Percentiles rank a stretch among this genome's conserved stretches.
Conservation (phyloP, 2,888 invertebrate genomes). For the Phoronis australis region DNA sequence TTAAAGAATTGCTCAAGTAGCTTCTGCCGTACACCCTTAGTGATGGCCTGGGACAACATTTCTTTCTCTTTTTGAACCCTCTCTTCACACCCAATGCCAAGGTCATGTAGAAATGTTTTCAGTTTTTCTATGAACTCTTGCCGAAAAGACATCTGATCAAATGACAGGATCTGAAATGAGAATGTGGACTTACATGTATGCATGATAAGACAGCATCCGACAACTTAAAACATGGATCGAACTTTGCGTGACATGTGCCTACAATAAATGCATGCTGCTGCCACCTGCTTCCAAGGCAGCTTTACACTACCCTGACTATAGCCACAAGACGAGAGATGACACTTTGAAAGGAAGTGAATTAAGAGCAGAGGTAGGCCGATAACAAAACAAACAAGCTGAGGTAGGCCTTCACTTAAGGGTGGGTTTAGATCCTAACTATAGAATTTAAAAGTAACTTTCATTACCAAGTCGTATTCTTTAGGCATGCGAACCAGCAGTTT, state of each 20-base stretch:
- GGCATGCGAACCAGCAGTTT: slow-evolving; percentile 52
- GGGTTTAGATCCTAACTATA: too few relatives aligned
- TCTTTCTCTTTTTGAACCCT: slow-evolving; percentile 15
- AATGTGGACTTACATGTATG: too few relatives aligned
- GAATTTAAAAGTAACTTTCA: too few relatives aligned
- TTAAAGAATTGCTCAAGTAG: slow-evolving; percentile 59
- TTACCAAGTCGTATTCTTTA: slow-evolving; percentile 59
- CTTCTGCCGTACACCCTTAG: slow-evolving; percentile 55
- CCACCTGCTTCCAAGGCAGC: too few relatives aligned
- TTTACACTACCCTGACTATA: too few relatives aligned
- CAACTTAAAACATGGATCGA: not conserved
- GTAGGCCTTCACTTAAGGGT: too few relatives aligned
- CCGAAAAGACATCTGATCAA: slow-evolving; percentile 53
- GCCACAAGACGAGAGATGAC: too few relatives aligned
- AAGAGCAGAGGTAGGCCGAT: too few relatives aligned
- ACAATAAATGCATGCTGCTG: too few relatives aligned
- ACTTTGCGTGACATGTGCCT: not conserved
- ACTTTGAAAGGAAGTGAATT: too few relatives aligned
- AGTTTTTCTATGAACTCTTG: slow-evolving; percentile 50
- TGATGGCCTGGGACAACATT: slow-evolving; percentile 51
- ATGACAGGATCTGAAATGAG: slow-evolving; percentile 55
- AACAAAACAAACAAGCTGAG: too few relatives aligned
- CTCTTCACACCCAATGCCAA: slow-evolving; percentile 21
- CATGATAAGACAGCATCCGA: not conserved
- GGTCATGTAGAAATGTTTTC: slow-evolving; percentile 46